A percentile compares a stretch with the other conserved stretches of the same genome.
These are phyloP conservation scores for Hemitrygon akajei DNA, from an alignment of 2,797 vertebrate genomes.

Conservation along the genomic window DNA sequence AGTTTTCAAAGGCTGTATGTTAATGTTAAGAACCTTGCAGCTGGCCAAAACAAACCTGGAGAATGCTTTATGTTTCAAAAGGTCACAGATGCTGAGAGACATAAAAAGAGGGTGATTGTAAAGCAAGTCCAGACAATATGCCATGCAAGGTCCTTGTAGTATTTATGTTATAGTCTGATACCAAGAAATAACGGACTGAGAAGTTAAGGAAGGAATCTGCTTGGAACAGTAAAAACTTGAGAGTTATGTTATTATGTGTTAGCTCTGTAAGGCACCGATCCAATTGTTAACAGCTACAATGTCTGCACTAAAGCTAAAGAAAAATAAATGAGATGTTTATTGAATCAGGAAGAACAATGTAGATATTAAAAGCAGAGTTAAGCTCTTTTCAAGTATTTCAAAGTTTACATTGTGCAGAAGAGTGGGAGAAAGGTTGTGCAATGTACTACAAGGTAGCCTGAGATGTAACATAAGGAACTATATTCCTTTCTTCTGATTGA, in stretches of 20 bases:
- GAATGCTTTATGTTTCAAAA: constrained; percentile 49
- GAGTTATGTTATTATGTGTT: constrained; percentile 45
- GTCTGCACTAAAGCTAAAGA: background rate
- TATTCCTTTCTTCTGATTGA: background rate
- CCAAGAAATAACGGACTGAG: background rate
- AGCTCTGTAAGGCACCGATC: constrained; percentile 47
- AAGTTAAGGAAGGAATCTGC: constrained; percentile 41
- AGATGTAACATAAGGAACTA: background rate
- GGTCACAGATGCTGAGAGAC: constrained; percentile 48
- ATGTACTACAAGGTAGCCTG: background rate
- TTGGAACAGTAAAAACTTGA: constrained; percentile 39
- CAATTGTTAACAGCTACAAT: constrained; percentile 35
- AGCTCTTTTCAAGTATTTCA: background rate
- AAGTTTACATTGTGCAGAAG: background rate
- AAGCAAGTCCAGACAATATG: constrained; percentile 53
- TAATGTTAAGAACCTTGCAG: constrained; percentile 43
- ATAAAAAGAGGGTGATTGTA: constrained; percentile 48
- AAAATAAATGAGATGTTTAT: background rate
- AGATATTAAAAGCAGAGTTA: background rate
- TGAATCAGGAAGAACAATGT: background rate
- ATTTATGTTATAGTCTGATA: constrained; percentile 50
- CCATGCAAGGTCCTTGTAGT: constrained; percentile 49
- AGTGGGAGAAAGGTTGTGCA: background rate
- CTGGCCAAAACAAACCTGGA: constrained; percentile 61
- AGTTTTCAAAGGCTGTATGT: constrained; percentile 63